Percentiles rank a stretch among this genome's conserved stretches.
Conservation (phyloP, 1,140 invertebrate species). For the Helicoverpa zea region DNA sequence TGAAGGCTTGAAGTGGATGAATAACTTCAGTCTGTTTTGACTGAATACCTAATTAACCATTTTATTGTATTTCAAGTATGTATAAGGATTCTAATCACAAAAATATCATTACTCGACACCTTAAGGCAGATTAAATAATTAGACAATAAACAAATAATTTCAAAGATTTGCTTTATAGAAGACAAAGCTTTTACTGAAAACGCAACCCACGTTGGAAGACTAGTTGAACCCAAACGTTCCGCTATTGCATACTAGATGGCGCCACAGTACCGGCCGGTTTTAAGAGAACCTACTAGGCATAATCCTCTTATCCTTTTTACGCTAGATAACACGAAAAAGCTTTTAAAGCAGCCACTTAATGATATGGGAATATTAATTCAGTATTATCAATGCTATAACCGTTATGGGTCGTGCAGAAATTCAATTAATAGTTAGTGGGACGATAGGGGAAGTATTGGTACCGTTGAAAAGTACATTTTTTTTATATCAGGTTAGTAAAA, state of each 20-base stretch:
- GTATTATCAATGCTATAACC: background rate
- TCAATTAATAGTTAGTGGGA: no score
- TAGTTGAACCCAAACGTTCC: background rate
- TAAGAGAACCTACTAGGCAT: slow-evolving; percentile 9
- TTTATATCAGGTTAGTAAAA: no score
- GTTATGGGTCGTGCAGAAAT: background rate
- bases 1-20: background rate
- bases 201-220: no score
- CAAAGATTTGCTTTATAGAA: no score
- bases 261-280: background rate
- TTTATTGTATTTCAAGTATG: background rate
- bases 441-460: no score
- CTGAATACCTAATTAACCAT: background rate
- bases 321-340: slow-evolving; percentile 28
- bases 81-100: background rate
- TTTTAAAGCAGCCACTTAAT: slow-evolving; percentile 21
- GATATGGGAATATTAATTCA: slow-evolving; percentile 6
- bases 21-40: background rate
- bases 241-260: slow-evolving; percentile 15
- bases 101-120: background rate
- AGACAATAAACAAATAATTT: background rate
- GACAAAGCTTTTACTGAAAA: background rate
- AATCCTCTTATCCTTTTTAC: slow-evolving; percentile 6
- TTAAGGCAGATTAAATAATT: no score
- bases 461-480: no score